These are phyloP conservation scores for Sebastiscus albofasciatus DNA, from an alignment of 2,797 vertebrate genomes.

Conservation along the genomic window DNA sequence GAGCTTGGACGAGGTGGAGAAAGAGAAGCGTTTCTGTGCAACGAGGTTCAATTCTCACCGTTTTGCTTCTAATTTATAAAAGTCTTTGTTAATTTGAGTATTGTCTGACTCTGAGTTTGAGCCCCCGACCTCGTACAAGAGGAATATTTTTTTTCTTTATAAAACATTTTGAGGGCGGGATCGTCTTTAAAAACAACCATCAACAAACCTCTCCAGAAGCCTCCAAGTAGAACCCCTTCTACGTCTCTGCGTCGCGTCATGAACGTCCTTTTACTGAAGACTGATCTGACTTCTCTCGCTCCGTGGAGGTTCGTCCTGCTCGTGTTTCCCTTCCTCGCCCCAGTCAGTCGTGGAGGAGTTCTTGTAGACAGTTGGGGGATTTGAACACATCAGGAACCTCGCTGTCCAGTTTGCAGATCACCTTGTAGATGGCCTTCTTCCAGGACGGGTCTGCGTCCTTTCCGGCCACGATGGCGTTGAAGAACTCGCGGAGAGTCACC, in stretches of 20 bases:
- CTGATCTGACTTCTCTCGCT: conserved; percentile 24
- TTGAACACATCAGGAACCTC: conserved; percentile 99
- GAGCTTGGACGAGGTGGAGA: conserved; percentile 18
- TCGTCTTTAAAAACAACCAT: conserved; percentile 44
- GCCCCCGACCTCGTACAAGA: conserved; percentile 19
- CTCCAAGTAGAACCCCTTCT: conserved; percentile 17
- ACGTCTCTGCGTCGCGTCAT: conserved; percentile 16
- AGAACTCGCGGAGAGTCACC: conserved; percentile 99
- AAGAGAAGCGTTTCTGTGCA: conserved; percentile 48
- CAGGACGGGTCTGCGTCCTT: conserved; percentile 99
- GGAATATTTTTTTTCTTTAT: conserved; percentile 21
- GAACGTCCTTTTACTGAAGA: conserved; percentile 8
- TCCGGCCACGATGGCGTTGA: conserved; percentile 98
- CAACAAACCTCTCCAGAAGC: conserved; percentile 10
- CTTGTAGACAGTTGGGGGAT: conserved; percentile 98
- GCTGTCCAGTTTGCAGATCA: conserved; percentile 99
- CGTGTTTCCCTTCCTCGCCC: not conserved
- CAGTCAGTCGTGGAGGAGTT: conserved; percentile 96
- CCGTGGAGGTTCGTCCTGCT: conserved; percentile 11
- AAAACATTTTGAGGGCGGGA: conserved; percentile 46
- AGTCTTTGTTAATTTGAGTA: conserved; percentile 41
- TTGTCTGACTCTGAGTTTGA: conserved; percentile 21
- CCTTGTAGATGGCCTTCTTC: conserved; percentile 99
- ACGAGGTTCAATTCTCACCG: conserved; percentile 22
- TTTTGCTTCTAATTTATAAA: conserved; percentile 51